Conservation (phyloP, 2,797 vertebrate genomes). For the Nyctalus aviator region DNA sequence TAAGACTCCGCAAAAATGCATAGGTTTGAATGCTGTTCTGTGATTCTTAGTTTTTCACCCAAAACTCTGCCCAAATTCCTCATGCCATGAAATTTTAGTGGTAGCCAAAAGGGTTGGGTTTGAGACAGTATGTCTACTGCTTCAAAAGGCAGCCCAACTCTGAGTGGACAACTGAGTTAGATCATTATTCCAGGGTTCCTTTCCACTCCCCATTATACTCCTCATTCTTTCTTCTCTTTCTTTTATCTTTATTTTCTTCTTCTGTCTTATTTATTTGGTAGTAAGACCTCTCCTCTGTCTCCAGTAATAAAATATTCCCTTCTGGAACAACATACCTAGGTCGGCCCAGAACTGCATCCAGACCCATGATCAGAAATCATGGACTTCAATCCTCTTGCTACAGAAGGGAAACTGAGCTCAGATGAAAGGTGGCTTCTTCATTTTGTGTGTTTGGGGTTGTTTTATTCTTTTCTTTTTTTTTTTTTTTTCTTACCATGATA, state of each 20-base stretch:
- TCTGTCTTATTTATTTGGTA: background rate
- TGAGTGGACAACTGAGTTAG: background rate
- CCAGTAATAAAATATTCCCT: background rate
- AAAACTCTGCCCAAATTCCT: background rate
- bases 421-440: background rate
- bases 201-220: too few relatives aligned
- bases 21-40: background rate
- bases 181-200: too few relatives aligned
- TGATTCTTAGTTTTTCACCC: background rate
- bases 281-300: background rate
- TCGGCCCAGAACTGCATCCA: background rate
- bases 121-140: background rate
- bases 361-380: fast-evolving
- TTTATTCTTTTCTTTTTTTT: background rate
- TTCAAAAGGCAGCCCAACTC: background rate
- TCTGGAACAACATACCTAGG: background rate
- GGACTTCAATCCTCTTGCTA: fast-evolving
- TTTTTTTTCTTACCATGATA: too few relatives aligned
- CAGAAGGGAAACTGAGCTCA: background rate
- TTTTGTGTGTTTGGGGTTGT: background rate
- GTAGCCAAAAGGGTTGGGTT: background rate
- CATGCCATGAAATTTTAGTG: fast-evolving
- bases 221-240: background rate
- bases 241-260: background rate
- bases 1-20: background rate